Percentiles rank a stretch among this genome's conserved stretches.
Conservation (phyloP, 2,888 invertebrate species). For the Digitonthophagus gazella region DNA sequence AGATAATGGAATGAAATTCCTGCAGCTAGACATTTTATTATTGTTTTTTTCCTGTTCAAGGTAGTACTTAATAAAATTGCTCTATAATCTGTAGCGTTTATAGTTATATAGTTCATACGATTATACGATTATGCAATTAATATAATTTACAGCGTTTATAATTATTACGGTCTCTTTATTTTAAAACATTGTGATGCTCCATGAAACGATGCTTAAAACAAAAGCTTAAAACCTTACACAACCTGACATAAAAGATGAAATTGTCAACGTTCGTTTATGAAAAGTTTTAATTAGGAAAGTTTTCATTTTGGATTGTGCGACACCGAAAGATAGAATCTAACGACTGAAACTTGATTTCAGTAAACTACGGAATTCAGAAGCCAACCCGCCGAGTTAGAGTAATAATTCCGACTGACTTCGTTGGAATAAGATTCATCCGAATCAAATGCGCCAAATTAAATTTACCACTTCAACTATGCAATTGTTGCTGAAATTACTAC, state of each 20-base stretch:
- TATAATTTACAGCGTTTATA: not conserved
- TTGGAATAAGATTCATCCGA: not conserved
- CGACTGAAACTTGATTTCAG: not conserved
- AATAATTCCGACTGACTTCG: not conserved
- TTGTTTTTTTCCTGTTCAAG: too few relatives aligned
- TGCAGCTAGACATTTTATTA: too few relatives aligned
- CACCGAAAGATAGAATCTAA: not conserved
- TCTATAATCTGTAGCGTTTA: too few relatives aligned
- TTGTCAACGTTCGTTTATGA: not conserved
- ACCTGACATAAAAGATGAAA: too few relatives aligned
- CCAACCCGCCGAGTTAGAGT: too few relatives aligned
- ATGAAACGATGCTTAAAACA: too few relatives aligned
- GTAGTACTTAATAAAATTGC: too few relatives aligned
- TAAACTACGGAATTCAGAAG: too few relatives aligned
- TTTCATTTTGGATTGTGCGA: not conserved
- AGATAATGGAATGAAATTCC: too few relatives aligned
- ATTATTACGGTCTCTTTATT: not conserved
- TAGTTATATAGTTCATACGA: not conserved
- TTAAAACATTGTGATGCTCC: too few relatives aligned
- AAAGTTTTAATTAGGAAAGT: not conserved
- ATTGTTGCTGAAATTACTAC: too few relatives aligned
- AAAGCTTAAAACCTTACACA: not conserved
- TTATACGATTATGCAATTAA: not conserved
- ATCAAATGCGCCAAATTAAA: not conserved
- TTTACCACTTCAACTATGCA: too few relatives aligned